Evolutionary conservation across 2,797 vertebrate species (phyloP), one percentile per base, ranked within the genome.

Genomic region (Centropyge bicolor): DNA sequence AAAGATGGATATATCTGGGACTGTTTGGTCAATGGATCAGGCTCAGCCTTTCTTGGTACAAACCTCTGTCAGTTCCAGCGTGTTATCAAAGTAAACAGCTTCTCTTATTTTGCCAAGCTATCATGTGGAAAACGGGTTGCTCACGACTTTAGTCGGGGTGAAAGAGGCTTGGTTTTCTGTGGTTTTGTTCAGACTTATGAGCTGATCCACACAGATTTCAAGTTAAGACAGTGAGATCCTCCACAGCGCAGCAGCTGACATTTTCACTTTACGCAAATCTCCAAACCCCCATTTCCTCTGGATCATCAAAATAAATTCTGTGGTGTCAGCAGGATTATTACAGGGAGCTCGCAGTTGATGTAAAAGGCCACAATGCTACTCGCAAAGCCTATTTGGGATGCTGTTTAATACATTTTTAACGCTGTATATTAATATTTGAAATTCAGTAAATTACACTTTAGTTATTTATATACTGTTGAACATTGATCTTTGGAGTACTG

Each of bases 271-370:
- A 62, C 35, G 27, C 41, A 46, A 38, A 69, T 69, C 41, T 51
- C 24, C 19, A 68, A 46, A 54, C 22, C 8, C 24, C 41, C n/a
- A 31, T 52, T 60, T 73, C 45, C 73, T 46, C 31, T 41, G 31
- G 56, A 63, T 80, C 52, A 73, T 76, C 51, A 64, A 40, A 63
- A 68, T 52, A 35, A 38, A 68, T 35, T 35, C 36, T 9, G 43
- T 10, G 19, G 20, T 2, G 13, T 57, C 36, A 67, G 72, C 74
- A 52, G 63, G 49, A 63, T 72, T 57, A 57, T 27, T 52, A 27
- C 31, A 20, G 35, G 48, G 20, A 41, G 20, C 35, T 22, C 49
- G 43, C 6, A 24, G 12, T 55, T 66, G 27, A 31, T 31, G 27
- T 48, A 67, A 64, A 48, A 52, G 62, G 61, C 22, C 43, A 17